A percentile compares a stretch with the other conserved stretches of the same genome.
These are phyloP conservation scores for Eulacestoma nigropectus DNA, from an alignment of 2,113 vertebrate species.

Conservation along the genomic window DNA sequence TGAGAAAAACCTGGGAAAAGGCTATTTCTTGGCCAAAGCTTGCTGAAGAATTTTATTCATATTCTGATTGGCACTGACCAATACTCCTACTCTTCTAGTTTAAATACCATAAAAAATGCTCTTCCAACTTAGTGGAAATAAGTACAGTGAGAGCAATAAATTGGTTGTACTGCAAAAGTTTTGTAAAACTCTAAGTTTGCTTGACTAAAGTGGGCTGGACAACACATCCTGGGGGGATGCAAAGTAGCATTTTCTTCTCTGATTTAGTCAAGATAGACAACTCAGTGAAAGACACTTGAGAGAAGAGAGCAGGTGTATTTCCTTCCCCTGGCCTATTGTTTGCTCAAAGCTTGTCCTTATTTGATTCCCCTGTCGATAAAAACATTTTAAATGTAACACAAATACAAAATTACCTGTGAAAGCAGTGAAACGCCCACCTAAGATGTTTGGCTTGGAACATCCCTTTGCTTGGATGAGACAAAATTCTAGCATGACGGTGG, in stretches of 20 bases:
- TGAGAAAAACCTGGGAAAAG: not conserved
- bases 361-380: not conserved
- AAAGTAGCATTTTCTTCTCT: not conserved
- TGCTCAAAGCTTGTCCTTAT: not conserved
- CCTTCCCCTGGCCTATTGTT: not conserved
- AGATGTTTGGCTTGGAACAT: not conserved
- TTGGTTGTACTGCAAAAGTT: not conserved
- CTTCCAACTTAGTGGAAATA: not conserved
- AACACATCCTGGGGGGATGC: not conserved
- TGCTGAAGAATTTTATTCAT: not conserved
- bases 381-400: not conserved
- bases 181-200: not conserved
- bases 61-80: not conserved
- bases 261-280: not conserved
- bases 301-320: not conserved
- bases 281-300: not conserved
- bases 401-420: not conserved
- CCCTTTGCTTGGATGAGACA: not conserved
- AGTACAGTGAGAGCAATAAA: not conserved
- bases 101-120: not conserved
- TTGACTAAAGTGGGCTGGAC: not conserved
- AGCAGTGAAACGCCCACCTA: not conserved
- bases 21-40: not conserved
- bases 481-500: not conserved
- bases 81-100: not conserved